These are phyloP conservation scores for Ormyrus nitidulus DNA, from an alignment of 2,888 invertebrate genomes.

Conservation along the genomic window DNA sequence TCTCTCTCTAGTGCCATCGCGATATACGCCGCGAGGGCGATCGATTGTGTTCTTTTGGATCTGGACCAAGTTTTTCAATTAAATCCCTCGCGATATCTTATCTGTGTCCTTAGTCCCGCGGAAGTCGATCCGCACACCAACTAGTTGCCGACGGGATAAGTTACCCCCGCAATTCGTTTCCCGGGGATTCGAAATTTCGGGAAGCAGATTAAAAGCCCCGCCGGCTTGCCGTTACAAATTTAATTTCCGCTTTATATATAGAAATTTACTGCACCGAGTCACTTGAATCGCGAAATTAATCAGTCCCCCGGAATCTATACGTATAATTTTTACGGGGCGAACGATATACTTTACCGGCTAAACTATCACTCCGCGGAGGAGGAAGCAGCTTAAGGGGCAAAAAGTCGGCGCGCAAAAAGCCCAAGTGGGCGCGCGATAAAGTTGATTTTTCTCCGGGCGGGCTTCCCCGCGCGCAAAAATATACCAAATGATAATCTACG, in stretches of 20 bases:
- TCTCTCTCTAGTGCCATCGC: background rate
- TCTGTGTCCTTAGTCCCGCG: constrained; percentile 9
- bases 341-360: no score
- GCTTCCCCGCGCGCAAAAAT: background rate
- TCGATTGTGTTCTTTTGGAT: constrained; percentile 29
- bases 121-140: constrained; percentile 28
- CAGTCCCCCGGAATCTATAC: no score
- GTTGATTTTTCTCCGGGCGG: background rate
- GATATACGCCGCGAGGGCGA: background rate
- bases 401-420: background rate
- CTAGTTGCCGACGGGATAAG: constrained; percentile 42
- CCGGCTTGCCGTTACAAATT: no score
- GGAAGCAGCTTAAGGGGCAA: background rate
- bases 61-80: constrained; percentile 55
- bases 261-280: no score
- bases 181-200: no score
- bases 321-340: no score
- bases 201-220: no score
- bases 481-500: background rate
- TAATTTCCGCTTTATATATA: no score
- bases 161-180: constrained; percentile 31
- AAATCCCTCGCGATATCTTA: constrained; percentile 41
- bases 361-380: no score
- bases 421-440: background rate
- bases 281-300: no score